phyloP scores from a whole-genome alignment of 2,888 invertebrate species.

The Ornithoptera priamus region DNA sequence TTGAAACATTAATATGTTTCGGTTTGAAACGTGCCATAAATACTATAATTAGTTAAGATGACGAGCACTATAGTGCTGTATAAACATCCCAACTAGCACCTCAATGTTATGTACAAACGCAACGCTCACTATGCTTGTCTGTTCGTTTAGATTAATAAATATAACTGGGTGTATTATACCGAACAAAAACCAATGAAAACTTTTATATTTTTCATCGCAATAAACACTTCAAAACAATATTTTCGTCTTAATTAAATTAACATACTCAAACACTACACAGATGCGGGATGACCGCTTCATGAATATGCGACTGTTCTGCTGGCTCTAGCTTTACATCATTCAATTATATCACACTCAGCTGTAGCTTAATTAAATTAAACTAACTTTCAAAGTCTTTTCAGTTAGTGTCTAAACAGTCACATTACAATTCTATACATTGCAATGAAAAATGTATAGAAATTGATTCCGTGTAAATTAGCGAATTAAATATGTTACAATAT shows the following conservation, averaged over 20 bases:
- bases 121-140: no score
- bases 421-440: no score
- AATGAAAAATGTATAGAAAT: no score
- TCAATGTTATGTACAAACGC: no score
- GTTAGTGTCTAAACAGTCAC: not conserved
- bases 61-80: no score
- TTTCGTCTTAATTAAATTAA: slow-evolving; percentile 9
- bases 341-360: slow-evolving; percentile 22
- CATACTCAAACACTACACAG: not conserved
- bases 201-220: not conserved
- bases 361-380: slow-evolving; percentile 16
- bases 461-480: no score
- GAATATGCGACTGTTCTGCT: slow-evolving; percentile 12
- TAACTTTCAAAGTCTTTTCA: not conserved
- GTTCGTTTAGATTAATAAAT: not conserved
- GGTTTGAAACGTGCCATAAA: no score
- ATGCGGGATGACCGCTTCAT: slow-evolving; percentile 15
- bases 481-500: no score
- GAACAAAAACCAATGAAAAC: not conserved
- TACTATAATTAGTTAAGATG: no score
- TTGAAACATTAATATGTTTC: no score
- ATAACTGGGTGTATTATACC: not conserved
- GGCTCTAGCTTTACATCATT: slow-evolving; percentile 6
- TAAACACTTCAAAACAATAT: not conserved
- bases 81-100: no score